These are phyloP conservation scores for Rhipidura dahli DNA, from an alignment of 2,113 vertebrate species.

Conservation along the genomic window DNA sequence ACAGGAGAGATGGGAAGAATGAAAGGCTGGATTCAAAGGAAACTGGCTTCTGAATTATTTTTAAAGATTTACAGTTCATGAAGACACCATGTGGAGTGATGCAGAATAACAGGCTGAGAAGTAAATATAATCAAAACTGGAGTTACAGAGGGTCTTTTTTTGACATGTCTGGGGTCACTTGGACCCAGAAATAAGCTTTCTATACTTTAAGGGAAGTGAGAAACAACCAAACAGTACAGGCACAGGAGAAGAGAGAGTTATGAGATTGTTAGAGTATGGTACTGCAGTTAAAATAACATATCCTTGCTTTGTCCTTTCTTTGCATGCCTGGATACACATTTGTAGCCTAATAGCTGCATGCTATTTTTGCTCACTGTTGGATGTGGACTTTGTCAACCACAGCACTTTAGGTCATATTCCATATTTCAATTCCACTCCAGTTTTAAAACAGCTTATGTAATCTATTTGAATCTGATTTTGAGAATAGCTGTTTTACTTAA, in stretches of 20 bases:
- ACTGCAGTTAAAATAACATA: background rate
- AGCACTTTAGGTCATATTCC: background rate
- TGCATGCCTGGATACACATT: background rate
- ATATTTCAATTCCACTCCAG: background rate
- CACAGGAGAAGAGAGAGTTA: background rate
- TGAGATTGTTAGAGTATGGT: background rate
- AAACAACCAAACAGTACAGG: background rate
- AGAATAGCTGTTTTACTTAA: background rate
- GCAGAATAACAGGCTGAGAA: conserved; percentile 3
- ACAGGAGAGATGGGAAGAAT: background rate
- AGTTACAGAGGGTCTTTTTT: background rate
- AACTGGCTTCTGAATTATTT: background rate
- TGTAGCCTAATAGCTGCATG: background rate
- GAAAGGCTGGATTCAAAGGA: background rate
- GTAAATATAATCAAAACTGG: background rate
- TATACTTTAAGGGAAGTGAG: background rate
- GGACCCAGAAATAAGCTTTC: background rate
- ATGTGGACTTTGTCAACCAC: background rate
- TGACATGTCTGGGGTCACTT: background rate
- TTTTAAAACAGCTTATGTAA: background rate
- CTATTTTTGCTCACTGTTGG: background rate
- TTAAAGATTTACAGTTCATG: background rate
- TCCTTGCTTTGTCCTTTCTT: background rate
- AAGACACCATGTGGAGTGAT: conserved; percentile 49
- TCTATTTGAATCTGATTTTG: background rate